Base-by-base conservation (phyloP, 1,140 invertebrate species). In the Caenorhabditis latens region DNA sequence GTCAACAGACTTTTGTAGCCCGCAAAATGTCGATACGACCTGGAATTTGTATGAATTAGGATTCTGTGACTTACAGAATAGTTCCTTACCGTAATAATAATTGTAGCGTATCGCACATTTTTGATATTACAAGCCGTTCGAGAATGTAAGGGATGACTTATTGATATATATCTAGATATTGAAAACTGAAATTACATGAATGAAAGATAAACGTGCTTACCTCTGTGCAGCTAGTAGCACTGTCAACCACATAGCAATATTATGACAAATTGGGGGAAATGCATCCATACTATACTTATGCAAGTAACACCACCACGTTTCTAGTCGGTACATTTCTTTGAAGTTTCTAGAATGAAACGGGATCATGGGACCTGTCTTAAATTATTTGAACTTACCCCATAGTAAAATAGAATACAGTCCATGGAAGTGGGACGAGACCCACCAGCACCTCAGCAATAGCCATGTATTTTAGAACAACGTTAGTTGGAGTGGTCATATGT, bases 211-310 rank as follows among this genome's bases (percentile, higher is more conserved):
- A n/a, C 1, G 4, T 40, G 1, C 1, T 11, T 16, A 92, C 92
- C 91, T 79, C 87, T 92, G 91, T 63, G 87, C 91, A 9, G 91
- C 91, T 16, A 92, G 87, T 7, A 92, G 86, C 13, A 92, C 91
- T 21, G 92, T 92, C 16, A 92, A 83, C 91, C 91, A 92, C 91
- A 92, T 93, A 19, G 91, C 91, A 42, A 90, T 85, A 71, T 90
- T 86, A 84, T 90, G 88, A 53, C 83, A 89, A 83, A 86, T 61
- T 6, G 85, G 84, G 21, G 91, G 91, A 61, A 92, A 67, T 7
- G 90, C 91, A 48, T 92, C 91, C 92, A 93, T 93, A 50, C 82
- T 87, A 71, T 91, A 92, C 75, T 92, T 92, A 84, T 91, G 90
- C 48, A 91, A 79, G 55, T 92, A 90, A 61, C 91, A 92, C 91